Base-by-base conservation (phyloP, 1,140 invertebrate genomes). In the Rhopalosiphum maidis region DNA sequence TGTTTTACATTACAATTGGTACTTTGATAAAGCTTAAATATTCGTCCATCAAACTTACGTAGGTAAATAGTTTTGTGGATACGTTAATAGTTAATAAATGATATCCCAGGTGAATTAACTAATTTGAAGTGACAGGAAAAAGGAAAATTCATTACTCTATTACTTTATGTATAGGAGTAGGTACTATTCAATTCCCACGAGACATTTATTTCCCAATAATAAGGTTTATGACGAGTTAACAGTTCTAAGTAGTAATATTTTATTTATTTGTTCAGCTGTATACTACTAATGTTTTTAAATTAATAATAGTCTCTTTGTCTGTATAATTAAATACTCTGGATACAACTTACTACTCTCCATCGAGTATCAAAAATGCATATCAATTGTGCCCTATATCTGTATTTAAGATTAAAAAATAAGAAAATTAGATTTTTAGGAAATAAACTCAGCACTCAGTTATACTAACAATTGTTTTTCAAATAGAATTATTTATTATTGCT, bases 51-150 rank as follows among this genome's bases (percentile, higher is more conserved):
- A 85, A 85, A 85, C 37, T 85, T 41, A 11, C 22, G 83, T 85
- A 2, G 41, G 3, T 41, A 37, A 43, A 41, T 35, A 83, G n/a
- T 77, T 37, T 41, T 83, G 43, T 46, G 21, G 5, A 87, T n/a
- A 51, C n/a, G 48, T 89, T 89, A 51, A 54, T 51, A 89, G 87
- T 37, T 89, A 37, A 89, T 54, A 54, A 89, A 54, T 54, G 30
- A 23, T 89, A 8, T 89, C 48, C 48, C n/a, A 22, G 0, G 22
- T 23, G 87, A 89, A 51, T 54, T 54, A 48, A 54, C 8, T 89
- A 89, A 89, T 89, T 87, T 89, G 23, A 37, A 89, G 41, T 35
- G 87, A 54, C 87, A 43, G n/a, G 87, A 35, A 89, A 54, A 89
- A 54, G 87, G 48, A 54, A 89, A 89, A 89, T 51, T 48, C 46